A percentile compares a stretch with the other conserved stretches of the same genome.
Conservation (phyloP, 2,113 vertebrate genomes). For the Notarius lentiginosus region DNA sequence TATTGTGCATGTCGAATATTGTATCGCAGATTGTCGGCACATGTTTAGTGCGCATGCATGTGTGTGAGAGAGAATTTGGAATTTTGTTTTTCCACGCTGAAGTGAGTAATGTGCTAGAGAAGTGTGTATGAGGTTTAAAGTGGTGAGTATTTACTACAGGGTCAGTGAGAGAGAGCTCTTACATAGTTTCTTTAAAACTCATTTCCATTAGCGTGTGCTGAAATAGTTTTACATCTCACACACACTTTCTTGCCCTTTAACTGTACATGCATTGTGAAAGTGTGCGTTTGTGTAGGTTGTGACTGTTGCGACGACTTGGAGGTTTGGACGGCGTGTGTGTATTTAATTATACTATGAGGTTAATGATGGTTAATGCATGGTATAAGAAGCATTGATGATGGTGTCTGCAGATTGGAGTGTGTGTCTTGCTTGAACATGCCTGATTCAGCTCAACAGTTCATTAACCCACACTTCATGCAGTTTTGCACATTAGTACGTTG, state of each 20-base stretch:
- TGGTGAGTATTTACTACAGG: not conserved
- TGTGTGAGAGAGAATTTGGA: not conserved
- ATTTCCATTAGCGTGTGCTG: not conserved
- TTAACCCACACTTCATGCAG: not conserved
- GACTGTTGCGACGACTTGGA: not conserved
- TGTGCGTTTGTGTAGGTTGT: constrained; percentile 30
- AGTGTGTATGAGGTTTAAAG: constrained; percentile 2
- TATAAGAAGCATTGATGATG: constrained; percentile 7
- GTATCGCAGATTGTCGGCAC: not conserved
- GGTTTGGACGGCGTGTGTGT: not conserved
- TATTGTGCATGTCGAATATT: constrained; percentile 1
- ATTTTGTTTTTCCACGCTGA: not conserved
- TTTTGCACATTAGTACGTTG: not conserved
- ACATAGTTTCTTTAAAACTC: not conserved
- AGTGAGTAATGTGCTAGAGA: not conserved
- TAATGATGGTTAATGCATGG: constrained; percentile 48
- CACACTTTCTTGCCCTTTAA: not conserved
- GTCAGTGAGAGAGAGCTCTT: not conserved
- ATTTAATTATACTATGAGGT: constrained; percentile 4
- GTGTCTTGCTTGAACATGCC: not conserved
- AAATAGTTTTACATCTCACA: not conserved
- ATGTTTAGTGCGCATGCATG: not conserved
- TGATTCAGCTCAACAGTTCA: not conserved
- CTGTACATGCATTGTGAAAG: not conserved
- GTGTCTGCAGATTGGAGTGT: not conserved